Conservation (phyloP, 2,113 vertebrate genomes). For the Etheostoma cragini region DNA sequence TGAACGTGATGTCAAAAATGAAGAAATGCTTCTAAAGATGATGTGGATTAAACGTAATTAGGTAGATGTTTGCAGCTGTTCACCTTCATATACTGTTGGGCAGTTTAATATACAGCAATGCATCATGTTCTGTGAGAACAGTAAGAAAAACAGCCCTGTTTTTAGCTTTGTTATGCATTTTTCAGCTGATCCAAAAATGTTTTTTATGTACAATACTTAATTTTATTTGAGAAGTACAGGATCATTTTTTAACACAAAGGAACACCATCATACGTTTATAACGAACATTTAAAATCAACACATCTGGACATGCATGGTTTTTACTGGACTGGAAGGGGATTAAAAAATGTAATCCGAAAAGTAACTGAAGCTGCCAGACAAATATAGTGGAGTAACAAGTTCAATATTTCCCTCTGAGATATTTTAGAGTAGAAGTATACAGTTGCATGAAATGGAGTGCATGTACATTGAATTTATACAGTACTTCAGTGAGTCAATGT, state of each 20-base stretch:
- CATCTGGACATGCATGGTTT: too few relatives aligned
- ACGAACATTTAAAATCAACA: too few relatives aligned
- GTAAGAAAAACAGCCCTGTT: too few relatives aligned
- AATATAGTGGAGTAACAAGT: background rate
- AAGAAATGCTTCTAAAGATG: background rate
- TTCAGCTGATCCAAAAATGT: too few relatives aligned
- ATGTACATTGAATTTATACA: background rate
- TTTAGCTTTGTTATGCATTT: too few relatives aligned
- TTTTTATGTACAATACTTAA: too few relatives aligned
- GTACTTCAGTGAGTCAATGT: background rate
- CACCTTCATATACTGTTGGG: background rate
- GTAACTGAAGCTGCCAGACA: background rate
- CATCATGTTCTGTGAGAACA: background rate
- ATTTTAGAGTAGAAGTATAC: background rate
- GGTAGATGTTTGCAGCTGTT: too few relatives aligned
- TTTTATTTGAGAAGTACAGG: too few relatives aligned
- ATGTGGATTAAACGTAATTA: background rate
- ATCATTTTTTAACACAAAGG: too few relatives aligned
- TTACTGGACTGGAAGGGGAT: too few relatives aligned
- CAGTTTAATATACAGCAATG: background rate
- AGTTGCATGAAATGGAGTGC: background rate
- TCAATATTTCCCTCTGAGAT: background rate
- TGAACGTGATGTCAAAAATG: background rate
- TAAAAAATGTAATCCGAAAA: too few relatives aligned
- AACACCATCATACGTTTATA: too few relatives aligned